A percentile compares a stretch with the other conserved stretches of the same genome.
phyloP scores from a whole-genome alignment of 2,888 invertebrate species.

The Anodontia alba region DNA sequence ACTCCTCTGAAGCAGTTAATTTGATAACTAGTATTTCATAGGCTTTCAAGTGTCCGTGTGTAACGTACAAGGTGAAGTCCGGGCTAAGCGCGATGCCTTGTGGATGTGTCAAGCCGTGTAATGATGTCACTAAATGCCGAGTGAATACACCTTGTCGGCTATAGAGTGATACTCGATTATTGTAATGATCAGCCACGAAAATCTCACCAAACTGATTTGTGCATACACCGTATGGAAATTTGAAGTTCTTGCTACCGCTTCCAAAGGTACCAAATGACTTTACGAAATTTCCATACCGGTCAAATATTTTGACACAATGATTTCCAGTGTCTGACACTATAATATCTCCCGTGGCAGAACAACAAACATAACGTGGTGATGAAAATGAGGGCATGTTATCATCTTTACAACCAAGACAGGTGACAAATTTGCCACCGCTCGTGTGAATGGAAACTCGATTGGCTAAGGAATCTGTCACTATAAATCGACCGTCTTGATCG shows the following conservation, averaged over 20 bases:
- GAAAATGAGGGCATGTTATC: slow-evolving; percentile 84
- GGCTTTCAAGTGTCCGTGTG: slow-evolving; percentile 68
- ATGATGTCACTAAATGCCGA: slow-evolving; percentile 67
- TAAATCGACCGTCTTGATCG: slow-evolving; percentile 80
- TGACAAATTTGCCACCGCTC: slow-evolving; percentile 80
- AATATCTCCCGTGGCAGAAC: slow-evolving; percentile 83
- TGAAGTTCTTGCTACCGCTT: slow-evolving; percentile 85
- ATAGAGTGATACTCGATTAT: slow-evolving; percentile 78
- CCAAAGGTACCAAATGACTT: slow-evolving; percentile 85
- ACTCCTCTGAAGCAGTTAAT: slow-evolving; percentile 25
- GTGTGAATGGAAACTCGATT: slow-evolving; percentile 84
- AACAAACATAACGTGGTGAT: slow-evolving; percentile 86
- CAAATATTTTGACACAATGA: slow-evolving; percentile 85
- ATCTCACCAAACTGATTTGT: slow-evolving; percentile 85
- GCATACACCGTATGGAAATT: slow-evolving; percentile 86
- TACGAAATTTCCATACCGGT: slow-evolving; percentile 84
- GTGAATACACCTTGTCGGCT: slow-evolving; percentile 71
- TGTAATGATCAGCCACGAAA: slow-evolving; percentile 86
- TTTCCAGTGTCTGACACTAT: slow-evolving; percentile 86
- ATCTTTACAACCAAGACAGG: slow-evolving; percentile 78
- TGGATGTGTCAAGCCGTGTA: slow-evolving; percentile 65
- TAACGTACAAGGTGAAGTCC: slow-evolving; percentile 59
- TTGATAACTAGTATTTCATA: slow-evolving; percentile 60
- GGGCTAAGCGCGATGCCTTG: slow-evolving; percentile 64
- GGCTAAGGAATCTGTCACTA: slow-evolving; percentile 85